phyloP scores from a whole-genome alignment of 2,797 vertebrate genomes.

The Garrulus glandarius region DNA sequence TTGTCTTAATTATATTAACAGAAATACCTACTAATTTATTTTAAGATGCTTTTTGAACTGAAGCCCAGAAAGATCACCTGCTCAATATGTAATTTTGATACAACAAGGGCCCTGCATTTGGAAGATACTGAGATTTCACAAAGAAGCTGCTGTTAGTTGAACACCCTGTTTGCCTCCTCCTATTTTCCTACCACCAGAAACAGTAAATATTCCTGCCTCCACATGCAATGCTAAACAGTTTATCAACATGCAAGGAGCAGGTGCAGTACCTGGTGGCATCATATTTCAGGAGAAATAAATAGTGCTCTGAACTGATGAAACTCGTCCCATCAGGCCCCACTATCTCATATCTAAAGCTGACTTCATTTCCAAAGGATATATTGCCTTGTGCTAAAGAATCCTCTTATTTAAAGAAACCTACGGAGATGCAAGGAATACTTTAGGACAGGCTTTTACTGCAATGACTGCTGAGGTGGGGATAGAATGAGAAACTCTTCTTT shows the following conservation, averaged over 20 bases:
- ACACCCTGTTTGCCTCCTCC: not conserved
- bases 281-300: constrained; percentile 47
- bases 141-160: not conserved
- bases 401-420: not conserved
- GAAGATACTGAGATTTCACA: not conserved
- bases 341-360: not conserved
- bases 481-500: not conserved
- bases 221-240: not conserved
- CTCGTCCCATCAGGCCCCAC: not conserved
- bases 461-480: not conserved
- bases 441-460: not conserved
- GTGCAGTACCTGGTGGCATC: constrained; percentile 35
- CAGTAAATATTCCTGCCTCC: constrained; percentile 5
- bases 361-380: constrained; percentile 29
- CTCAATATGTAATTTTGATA: not conserved
- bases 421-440: not conserved
- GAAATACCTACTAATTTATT: not conserved
- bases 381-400: not conserved
- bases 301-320: not conserved
- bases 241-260: constrained; percentile 45
- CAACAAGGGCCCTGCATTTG: not conserved
- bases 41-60: not conserved
- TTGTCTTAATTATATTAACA: not conserved
- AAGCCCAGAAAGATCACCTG: constrained; percentile 24
- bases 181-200: not conserved